Evolutionary conservation across 2,113 vertebrate species (phyloP), one percentile per base, ranked within the genome.

Genomic region (Spea bombifrons): DNA sequence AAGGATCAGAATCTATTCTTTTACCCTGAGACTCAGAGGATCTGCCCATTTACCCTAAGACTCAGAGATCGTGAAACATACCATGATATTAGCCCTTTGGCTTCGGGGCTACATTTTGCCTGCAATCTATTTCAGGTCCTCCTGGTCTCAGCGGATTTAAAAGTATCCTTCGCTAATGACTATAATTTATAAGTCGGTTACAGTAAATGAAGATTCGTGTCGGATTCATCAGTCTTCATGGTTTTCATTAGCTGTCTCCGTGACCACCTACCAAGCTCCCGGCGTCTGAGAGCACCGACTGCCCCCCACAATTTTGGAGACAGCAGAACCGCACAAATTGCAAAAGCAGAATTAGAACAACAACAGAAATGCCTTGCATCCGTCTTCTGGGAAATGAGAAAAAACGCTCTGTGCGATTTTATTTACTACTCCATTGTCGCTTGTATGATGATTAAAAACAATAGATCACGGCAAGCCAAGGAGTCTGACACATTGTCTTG

Each of bases 381-480:
- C 13, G 43, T 4, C 64, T 65, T 78, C 76, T 64, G 59, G 76
- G 76, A 78, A 78, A 50, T 16, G 15, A n/a, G 43, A 71, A 78
- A 5, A 16, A 8, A 8, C 5, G 55, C 9, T 4, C 5, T 47
- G 46, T 43, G 50, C 50, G 13, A 53, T 72, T 52, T 71, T 53
- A 72, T 78, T 78, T 71, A 78, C 69, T 61, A 49, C 46, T 72
- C 43, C 12, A 50, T 61, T 52, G 46, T 50, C 68, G 65, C 30
- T 71, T 71, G 64, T 71, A 78, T 65, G 68, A 52, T 50, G 59
- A 53, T 52, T 72, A 61, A 72, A 63, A 78, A 53, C 68, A 78
- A 52, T 13, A 66, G 17, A 16, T 16, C 57, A 5, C 55, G 15
- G 63, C 16, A 16, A 77, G 66, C 6, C 15, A 63, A 53, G 13